phyloP scores from a whole-genome alignment of 2,888 invertebrate genomes.

The Drosophila ustulata region DNA sequence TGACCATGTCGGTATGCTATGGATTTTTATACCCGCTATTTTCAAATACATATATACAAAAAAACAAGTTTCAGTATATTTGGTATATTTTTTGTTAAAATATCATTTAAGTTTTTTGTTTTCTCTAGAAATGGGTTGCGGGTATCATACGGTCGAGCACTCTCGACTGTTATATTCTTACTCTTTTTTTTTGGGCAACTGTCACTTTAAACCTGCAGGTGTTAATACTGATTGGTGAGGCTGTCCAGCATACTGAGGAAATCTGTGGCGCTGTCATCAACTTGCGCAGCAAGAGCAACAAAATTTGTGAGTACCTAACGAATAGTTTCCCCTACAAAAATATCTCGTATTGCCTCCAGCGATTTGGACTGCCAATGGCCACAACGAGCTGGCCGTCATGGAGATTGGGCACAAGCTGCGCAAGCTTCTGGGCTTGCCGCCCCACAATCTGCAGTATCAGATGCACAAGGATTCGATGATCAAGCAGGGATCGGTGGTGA shows the following conservation, averaged over 20 bases:
- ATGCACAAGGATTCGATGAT: constrained; percentile 93
- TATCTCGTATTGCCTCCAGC: constrained; percentile 82
- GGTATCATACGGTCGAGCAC: no score
- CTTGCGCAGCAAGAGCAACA: constrained; percentile 95
- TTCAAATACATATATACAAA: no score
- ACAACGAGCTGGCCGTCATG: constrained; percentile 90
- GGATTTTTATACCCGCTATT: no score
- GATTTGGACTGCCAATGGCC: constrained; percentile 95
- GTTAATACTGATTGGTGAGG: constrained; percentile 96
- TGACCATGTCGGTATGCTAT: no score
- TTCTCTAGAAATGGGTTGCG: no score
- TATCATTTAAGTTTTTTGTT: no score
- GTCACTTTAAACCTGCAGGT: constrained; percentile 83
- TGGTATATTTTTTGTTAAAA: no score
- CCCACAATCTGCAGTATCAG: constrained; percentile 88
- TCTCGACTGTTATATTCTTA: neutral
- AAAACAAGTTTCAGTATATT: no score
- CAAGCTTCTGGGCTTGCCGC: constrained; percentile 90
- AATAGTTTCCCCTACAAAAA: no score
- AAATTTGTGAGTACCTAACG: constrained; percentile 86
- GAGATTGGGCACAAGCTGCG: constrained; percentile 95
- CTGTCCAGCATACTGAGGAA: constrained; percentile 96
- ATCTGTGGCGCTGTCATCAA: constrained; percentile 98
- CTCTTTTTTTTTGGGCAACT: neutral
- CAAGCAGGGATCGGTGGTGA: constrained; percentile 92